A percentile compares a stretch with the other conserved stretches of the same genome.
phyloP scores from a whole-genome alignment of 2,888 invertebrate genomes.

The Hypolimnas misippus region DNA sequence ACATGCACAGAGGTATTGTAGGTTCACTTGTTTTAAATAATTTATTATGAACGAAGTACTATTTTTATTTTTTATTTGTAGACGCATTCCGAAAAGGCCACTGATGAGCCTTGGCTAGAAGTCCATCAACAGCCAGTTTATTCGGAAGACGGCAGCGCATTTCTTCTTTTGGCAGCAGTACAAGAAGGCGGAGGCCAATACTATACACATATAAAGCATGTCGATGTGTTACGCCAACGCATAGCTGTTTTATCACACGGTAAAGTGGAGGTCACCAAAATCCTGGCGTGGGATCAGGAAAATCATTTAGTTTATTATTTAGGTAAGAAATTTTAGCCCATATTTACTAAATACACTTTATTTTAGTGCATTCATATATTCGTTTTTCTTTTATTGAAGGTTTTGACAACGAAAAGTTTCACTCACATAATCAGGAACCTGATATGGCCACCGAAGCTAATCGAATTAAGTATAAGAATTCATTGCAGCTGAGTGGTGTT shows the following conservation, averaged over 20 bases:
- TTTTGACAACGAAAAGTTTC: slow-evolving; percentile 67
- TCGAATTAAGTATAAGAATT: slow-evolving; percentile 79
- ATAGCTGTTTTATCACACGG: slow-evolving; percentile 94
- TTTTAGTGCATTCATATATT: slow-evolving; percentile 37
- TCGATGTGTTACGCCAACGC: slow-evolving; percentile 91
- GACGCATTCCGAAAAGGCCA: slow-evolving; percentile 93
- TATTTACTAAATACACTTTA: slow-evolving; percentile 12
- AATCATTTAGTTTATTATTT: slow-evolving; percentile 91
- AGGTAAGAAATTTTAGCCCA: slow-evolving; percentile 57
- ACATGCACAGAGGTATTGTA: slow-evolving; percentile 90
- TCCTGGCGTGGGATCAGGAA: slow-evolving; percentile 93
- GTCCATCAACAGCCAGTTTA: slow-evolving; percentile 93
- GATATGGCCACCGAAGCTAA: slow-evolving; percentile 72
- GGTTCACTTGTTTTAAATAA: not conserved
- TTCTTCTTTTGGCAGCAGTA: slow-evolving; percentile 91
- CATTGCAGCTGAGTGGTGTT: slow-evolving; percentile 70
- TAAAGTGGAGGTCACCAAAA: slow-evolving; percentile 91
- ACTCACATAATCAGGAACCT: slow-evolving; percentile 69
- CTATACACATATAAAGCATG: slow-evolving; percentile 94
- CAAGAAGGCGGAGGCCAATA: slow-evolving; percentile 93
- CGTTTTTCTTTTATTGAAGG: slow-evolving; percentile 66
- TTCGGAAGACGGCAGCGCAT: slow-evolving; percentile 92
- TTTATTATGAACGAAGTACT: not conserved
- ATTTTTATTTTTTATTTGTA: slow-evolving; percentile 55
- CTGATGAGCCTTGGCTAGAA: slow-evolving; percentile 93